Evolutionary conservation across 2,113 vertebrate genomes (phyloP), one percentile per base, ranked within the genome.

Genomic region (Emydura subglobosa): DNA sequence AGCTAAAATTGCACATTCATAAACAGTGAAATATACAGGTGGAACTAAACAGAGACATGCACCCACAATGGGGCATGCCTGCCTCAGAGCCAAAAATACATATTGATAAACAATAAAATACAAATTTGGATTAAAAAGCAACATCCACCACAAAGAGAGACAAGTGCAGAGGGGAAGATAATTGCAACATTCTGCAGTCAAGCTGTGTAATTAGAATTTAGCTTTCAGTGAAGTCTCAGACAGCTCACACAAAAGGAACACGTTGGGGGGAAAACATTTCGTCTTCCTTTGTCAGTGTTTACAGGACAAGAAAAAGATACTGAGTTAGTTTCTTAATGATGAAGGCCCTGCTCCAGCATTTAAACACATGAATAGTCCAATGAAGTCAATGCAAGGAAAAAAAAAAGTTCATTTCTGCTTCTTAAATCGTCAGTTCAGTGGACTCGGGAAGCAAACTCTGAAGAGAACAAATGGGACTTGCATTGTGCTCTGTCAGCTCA

Each of bases 101-200:
- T 65, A 90, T 96, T 97, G 93, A 81, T 93, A 91, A 94, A 94
- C 83, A 94, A 16, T 89, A 49, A 34, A 92, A 91, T 84, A 95
- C 72, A 94, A 80, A 91, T 82, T 96, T 96, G 84, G 85, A 93
- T 96, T 94, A 89, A 92, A 96, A 96, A 80, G 82, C 34, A 44
- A 8, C 42, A 9, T 82, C 81, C 85, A 85, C 87, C 47, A 12
- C 29, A 85, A 68, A 72, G 86, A 92, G 82, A 95, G 88, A 47
- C 90, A 95, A 61, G 44, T 74, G 50, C 92, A 95, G 90, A 94
- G 97, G 94, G 96, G 83, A 91, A 9, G 68, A 81, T 97, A 96
- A 96, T 96, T 96, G 92, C 79, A 88, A 39, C 86, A 88, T 89
- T 79, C 25, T 11, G 7, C 14, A 55, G 27, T 96, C 93, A 92